Conservation (phyloP, 2,888 invertebrate genomes). For the Chloroclystis v-ata region DNA sequence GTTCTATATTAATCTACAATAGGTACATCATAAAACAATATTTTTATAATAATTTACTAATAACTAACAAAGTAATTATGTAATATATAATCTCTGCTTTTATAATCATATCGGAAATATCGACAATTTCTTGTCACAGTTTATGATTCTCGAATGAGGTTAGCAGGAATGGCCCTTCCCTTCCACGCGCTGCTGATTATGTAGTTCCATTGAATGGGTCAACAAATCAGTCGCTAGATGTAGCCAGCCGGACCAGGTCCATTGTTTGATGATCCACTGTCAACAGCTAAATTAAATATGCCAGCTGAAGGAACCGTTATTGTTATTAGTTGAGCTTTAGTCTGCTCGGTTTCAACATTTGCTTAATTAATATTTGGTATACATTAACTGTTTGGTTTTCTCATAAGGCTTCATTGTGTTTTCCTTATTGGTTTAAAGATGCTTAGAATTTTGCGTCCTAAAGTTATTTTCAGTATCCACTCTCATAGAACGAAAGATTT, state of each 20-base stretch:
- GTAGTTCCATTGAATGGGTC: slow-evolving; percentile 25
- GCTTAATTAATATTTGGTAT: not conserved
- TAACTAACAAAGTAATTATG: no score
- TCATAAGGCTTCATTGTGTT: no score
- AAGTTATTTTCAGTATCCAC: no score
- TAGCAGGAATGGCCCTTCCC: slow-evolving; percentile 13
- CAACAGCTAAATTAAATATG: slow-evolving; percentile 34
- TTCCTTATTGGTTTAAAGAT: no score
- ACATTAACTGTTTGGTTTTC: no score
- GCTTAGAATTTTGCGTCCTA: no score
- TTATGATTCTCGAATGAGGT: slow-evolving; percentile 11
- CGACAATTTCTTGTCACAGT: not conserved
- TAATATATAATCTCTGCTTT: no score
- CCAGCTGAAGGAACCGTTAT: slow-evolving; percentile 36
- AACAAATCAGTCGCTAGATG: slow-evolving; percentile 26
- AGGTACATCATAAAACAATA: no score
- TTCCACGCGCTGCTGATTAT: slow-evolving; percentile 17
- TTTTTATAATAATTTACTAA: no score
- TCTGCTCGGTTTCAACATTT: slow-evolving; percentile 18
- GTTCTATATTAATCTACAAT: no score
- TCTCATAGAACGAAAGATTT: no score
- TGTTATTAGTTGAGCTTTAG: slow-evolving; percentile 21
- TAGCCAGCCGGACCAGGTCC: slow-evolving; percentile 25
- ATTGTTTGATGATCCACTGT: slow-evolving; percentile 33
- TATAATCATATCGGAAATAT: no score